These are phyloP conservation scores for Dicaeum eximium DNA, from an alignment of 2,113 vertebrate genomes.

Conservation along the genomic window DNA sequence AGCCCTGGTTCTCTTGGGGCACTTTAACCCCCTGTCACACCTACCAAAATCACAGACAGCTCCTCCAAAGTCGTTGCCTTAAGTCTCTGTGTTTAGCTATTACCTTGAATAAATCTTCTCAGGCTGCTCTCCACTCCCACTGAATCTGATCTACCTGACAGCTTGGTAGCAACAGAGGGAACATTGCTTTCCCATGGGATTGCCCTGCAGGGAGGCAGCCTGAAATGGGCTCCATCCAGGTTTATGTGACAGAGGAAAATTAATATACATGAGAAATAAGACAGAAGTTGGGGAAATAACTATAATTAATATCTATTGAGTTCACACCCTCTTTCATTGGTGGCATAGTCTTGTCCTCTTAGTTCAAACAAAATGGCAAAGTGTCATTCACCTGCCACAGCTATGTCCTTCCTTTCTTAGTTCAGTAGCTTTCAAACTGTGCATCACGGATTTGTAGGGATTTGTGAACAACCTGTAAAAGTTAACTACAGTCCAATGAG, in stretches of 20 bases:
- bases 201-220: neutral
- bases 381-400: neutral
- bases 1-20: neutral
- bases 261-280: neutral
- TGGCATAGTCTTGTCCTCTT: neutral
- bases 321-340: neutral
- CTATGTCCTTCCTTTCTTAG: neutral
- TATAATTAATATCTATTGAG: neutral
- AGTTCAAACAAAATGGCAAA: neutral
- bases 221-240: neutral
- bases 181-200: neutral
- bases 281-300: neutral
- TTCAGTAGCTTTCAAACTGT: neutral
- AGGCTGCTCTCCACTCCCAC: neutral
- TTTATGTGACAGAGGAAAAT: neutral
- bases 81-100: neutral
- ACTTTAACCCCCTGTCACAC: neutral
- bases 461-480: neutral
- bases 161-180: neutral
- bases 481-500: neutral
- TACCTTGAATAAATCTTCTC: neutral
- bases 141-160: neutral
- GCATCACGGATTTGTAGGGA: neutral
- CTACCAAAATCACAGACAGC: neutral
- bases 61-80: neutral